Base-by-base conservation (phyloP, 2,797 vertebrate genomes). In the Takifugu ocellatus region DNA sequence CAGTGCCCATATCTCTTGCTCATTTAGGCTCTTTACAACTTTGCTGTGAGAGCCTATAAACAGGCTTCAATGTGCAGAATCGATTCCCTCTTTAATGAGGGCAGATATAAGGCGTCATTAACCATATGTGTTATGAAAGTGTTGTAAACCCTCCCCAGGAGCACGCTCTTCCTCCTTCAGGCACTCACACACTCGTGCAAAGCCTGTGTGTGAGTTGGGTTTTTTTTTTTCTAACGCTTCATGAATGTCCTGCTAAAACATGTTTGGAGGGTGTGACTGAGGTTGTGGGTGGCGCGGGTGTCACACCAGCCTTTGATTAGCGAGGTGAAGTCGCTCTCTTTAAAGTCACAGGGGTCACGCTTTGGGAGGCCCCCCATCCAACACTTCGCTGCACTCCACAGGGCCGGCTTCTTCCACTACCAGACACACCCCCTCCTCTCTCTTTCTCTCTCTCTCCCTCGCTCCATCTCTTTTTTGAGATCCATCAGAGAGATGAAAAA, bases 401-500 rank as follows among this genome's bases (percentile, higher is more conserved):
- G 68, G 58, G 61, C 70, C 49, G 71, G 76, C 71, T 78, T 81
- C 66, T 82, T 81, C 61, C 63, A 3, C 25, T 70, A 60, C 66
- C 66, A 74, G 60, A 56, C 75, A 51, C 61, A 8, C 74, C 66
- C 61, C 54, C 43, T 42, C 59, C 53, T 56, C 24, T 49, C 27
- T 60, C 48, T 54, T 44, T 59, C 51, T 65, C 64, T 45, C 25
- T 54, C 42, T 9, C 47, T 17, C 55, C 55, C 31, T 55, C 27
- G 43, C 29, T 50, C 15, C 25, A n/a, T 29, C 43, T 65, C 62
- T 83, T 61, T 74, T 66, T 70, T 77, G 73, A 77, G 70, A 59
- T 78, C 78, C 68, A 79, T 80, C 72, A 70, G 75, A 76, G 77
- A 73, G 76, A 88, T 89, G 91, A 91, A 87, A 89, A 89, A 92